These are phyloP conservation scores for Astyanax mexicanus DNA, from an alignment of 2,797 vertebrate genomes.

Conservation along the genomic window DNA sequence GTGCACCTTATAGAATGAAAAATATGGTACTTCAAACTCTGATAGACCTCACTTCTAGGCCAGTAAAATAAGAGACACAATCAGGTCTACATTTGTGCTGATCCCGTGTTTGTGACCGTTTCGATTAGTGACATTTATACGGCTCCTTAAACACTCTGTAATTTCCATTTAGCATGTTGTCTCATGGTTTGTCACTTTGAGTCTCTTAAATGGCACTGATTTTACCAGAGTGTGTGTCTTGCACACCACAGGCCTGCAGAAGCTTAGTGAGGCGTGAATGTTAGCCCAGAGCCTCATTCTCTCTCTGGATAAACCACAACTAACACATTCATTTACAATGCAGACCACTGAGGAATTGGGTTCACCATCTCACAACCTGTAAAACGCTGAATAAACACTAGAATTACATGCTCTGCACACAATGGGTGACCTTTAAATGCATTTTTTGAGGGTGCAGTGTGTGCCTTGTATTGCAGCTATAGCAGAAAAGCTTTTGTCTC, in stretches of 20 bases:
- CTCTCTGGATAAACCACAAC: background rate
- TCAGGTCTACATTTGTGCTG: background rate
- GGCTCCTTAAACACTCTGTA: background rate
- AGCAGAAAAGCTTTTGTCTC: too few species aligned
- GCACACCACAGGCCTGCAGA: slow-evolving; percentile 9
- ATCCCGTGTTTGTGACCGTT: background rate
- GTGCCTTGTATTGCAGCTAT: background rate
- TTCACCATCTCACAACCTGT: background rate
- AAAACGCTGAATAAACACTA: slow-evolving; percentile 6
- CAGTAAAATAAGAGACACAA: background rate
- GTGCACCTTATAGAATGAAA: too few species aligned
- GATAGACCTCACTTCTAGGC: background rate
- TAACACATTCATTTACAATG: slow-evolving; percentile 6
- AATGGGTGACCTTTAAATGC: background rate
- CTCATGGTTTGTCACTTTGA: slow-evolving; percentile 6
- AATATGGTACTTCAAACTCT: too few species aligned
- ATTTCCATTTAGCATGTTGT: slow-evolving; percentile 16
- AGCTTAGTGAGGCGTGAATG: slow-evolving; percentile 1
- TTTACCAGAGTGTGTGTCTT: background rate
- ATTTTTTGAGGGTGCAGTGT: background rate
- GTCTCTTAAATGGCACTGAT: background rate
- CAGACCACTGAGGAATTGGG: slow-evolving; percentile 6
- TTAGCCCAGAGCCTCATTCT: slow-evolving; percentile 13
- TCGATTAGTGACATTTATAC: slow-evolving; percentile 1
- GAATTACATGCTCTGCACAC: background rate